Conservation (phyloP, 2,888 invertebrate genomes). For the Conops quadrifasciatus region DNA sequence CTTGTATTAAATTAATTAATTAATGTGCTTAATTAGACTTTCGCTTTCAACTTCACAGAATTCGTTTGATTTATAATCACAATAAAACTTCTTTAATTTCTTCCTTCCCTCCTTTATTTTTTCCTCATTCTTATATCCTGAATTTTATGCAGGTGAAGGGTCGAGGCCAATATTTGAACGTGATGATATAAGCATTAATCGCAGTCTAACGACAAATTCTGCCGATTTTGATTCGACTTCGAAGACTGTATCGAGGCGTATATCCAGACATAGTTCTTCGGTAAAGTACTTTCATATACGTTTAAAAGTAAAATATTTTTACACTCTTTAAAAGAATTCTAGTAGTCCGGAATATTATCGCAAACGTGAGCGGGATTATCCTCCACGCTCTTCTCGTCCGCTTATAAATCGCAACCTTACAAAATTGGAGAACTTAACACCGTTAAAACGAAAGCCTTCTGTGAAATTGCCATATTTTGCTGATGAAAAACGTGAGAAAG, state of each 20-base stretch:
- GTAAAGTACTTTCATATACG: constrained; percentile 37
- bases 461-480: constrained; percentile 48
- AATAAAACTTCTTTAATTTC: background rate
- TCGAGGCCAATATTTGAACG: constrained; percentile 47
- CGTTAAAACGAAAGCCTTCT: constrained; percentile 24
- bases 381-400: background rate
- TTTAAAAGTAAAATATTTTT: constrained; percentile 13
- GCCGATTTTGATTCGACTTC: background rate
- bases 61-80: too few relatives aligned
- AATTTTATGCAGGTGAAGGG: constrained; percentile 46
- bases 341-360: constrained; percentile 39
- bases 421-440: constrained; percentile 8
- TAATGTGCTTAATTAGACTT: too few relatives aligned
- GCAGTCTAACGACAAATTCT: background rate
- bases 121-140: background rate
- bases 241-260: background rate
- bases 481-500: constrained; percentile 47
- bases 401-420: background rate
- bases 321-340: constrained; percentile 36
- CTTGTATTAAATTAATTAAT: constrained; percentile 2
- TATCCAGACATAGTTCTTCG: constrained; percentile 27
- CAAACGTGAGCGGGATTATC: constrained; percentile 3
- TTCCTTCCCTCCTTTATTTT: background rate
- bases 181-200: constrained; percentile 44
- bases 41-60: too few relatives aligned